Base-by-base conservation (phyloP, 2,888 invertebrate genomes). In the Orthosia gothica region DNA sequence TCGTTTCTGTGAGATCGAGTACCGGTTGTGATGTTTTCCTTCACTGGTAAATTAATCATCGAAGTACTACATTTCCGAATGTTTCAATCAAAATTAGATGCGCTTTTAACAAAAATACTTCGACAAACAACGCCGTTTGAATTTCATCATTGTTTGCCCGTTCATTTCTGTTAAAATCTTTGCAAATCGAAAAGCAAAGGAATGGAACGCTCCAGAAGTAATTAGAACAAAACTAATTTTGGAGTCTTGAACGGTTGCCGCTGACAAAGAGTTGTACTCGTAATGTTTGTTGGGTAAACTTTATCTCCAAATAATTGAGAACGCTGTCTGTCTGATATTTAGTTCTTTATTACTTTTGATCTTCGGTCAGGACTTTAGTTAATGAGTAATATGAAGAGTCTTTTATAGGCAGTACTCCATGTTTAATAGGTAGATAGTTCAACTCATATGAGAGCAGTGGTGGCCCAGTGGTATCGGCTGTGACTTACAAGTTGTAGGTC, bases 171-270 rank as follows among this genome's bases (percentile, higher is more conserved):
- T n/a, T 57, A 45, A 62, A 79, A 67, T 52, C 26, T 61, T 64
- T 86, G 87, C 78, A 83, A 87, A 90, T 91, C 87, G 85, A 85
- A 89, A 90, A 91, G 89, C 88, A 90, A 91, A 90, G 88, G 83
- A 86, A 84, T 86, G 55, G 81, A 93, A 92, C 87, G 93, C 92
- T 90, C 69, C 79, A 85, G 91, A 93, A 94, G 93, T 91, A 93
- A 93, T 93, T 92, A 93, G 89, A 91, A 90, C 89, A 89, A 91
- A 93, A 93, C 91, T 93, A 93, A 94, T 93, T 93, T 92, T 87
- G 89, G 83, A 92, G 91, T 91, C 89, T 91, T 86, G 89, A 89
- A 87, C 87, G 88, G 85, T 90, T 89, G 90, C 90, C 89, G 88
- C 87, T 88, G 88, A 90, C 92, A 89, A 90, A 92, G 90, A 92